phyloP scores from a whole-genome alignment of 2,113 vertebrate species.

The Numida meleagris region DNA sequence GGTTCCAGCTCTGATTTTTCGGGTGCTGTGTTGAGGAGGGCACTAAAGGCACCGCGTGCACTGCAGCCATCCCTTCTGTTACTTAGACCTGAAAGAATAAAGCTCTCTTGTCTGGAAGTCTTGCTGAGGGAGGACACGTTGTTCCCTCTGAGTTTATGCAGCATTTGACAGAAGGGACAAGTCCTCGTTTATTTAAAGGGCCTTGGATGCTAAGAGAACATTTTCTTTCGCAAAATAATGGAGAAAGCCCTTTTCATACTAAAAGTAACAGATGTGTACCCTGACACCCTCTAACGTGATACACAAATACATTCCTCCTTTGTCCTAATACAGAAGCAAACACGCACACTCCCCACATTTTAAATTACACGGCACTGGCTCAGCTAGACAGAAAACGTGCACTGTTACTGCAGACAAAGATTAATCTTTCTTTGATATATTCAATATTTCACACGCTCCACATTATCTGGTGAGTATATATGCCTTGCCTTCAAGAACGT shows the following conservation, averaged over 20 bases:
- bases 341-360: neutral
- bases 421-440: constrained; percentile 68
- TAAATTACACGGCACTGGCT: constrained; percentile 38
- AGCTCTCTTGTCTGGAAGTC: neutral
- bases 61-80: neutral
- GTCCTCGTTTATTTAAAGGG: neutral
- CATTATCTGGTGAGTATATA: constrained; percentile 70
- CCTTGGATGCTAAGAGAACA: neutral
- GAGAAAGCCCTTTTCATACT: neutral
- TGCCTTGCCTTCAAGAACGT: constrained; percentile 59
- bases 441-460: constrained; percentile 60
- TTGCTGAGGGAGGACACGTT: neutral
- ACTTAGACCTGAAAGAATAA: neutral
- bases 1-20: neutral
- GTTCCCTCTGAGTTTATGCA: neutral
- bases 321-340: neutral
- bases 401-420: constrained; percentile 51
- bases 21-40: fast-evolving
- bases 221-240: neutral
- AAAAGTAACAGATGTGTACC: neutral
- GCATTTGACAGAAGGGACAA: neutral
- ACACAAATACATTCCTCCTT: neutral
- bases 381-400: constrained; percentile 32
- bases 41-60: fast-evolving
- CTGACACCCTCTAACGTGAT: neutral